Conservation (phyloP, 2,797 vertebrate species). For the Alfaro cultratus region DNA sequence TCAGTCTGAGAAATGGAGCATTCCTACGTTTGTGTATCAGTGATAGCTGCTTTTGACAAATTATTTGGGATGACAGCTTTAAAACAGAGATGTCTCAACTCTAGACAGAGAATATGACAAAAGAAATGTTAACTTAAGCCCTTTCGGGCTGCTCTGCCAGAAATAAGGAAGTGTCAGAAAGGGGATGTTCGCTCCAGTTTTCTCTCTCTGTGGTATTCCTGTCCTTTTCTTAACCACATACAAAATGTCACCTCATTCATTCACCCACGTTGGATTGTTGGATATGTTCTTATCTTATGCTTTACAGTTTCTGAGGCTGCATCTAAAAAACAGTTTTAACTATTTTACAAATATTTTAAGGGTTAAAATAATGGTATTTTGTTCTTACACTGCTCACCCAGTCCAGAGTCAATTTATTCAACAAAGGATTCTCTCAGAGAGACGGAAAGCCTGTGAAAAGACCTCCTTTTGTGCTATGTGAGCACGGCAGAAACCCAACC, state of each 20-base stretch:
- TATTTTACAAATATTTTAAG: constrained; percentile 5
- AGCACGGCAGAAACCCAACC: constrained; percentile 24
- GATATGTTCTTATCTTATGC: neutral
- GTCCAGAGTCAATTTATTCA: constrained; percentile 32
- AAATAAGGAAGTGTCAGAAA: constrained; percentile 13
- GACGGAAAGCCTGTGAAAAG: constrained; percentile 23
- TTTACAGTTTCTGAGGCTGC: neutral
- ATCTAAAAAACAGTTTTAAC: constrained; percentile 13
- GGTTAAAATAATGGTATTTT: constrained; percentile 20
- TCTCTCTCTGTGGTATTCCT: neutral
- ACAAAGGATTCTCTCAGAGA: constrained; percentile 22
- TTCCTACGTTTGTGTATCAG: constrained; percentile 21
- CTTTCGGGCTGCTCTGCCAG: constrained; percentile 32
- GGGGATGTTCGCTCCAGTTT: constrained; percentile 6
- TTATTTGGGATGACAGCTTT: constrained; percentile 24
- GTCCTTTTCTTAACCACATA: neutral
- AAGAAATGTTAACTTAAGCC: constrained; percentile 24
- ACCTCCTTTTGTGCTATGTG: constrained; percentile 37
- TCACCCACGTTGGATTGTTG: neutral
- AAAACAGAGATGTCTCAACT: constrained; percentile 13
- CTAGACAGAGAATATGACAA: constrained; percentile 16
- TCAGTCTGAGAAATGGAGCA: neutral
- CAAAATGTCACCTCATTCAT: neutral
- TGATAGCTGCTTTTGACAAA: constrained; percentile 36
- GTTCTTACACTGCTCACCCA: constrained; percentile 14